These are phyloP conservation scores for Dendrocincla fuliginosa DNA, from an alignment of 2,797 vertebrate species.

Conservation along the genomic window DNA sequence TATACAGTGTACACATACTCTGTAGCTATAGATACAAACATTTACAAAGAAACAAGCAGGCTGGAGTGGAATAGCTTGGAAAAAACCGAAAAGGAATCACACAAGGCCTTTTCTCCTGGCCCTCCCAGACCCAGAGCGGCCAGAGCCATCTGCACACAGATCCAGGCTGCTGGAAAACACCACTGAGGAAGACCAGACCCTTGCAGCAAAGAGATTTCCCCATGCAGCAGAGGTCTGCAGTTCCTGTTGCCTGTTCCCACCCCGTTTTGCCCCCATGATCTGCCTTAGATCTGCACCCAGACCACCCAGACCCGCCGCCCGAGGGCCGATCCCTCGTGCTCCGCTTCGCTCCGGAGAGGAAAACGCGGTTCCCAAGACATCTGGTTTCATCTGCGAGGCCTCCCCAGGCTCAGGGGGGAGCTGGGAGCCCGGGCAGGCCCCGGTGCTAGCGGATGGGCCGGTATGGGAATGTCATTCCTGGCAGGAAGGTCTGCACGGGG, in stretches of 20 bases:
- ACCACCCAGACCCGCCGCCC: fast-evolving
- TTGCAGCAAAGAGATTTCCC: background rate
- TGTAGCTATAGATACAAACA: conserved; percentile 35
- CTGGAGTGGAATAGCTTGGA: background rate
- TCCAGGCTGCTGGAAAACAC: background rate
- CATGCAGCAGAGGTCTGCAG: background rate
- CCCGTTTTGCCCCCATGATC: background rate
- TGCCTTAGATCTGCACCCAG: background rate
- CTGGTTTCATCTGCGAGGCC: background rate
- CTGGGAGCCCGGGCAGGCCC: fast-evolving
- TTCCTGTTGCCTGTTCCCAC: background rate
- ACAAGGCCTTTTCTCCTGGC: background rate
- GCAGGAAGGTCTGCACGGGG: conserved; percentile 86
- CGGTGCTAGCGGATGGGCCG: conserved; percentile 85
- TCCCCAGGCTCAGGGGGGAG: background rate
- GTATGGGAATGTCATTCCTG: conserved; percentile 88
- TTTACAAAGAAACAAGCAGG: conserved; percentile 12
- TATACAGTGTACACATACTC: conserved; percentile 1
- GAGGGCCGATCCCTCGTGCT: background rate
- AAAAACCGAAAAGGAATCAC: background rate
- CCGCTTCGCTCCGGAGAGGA: background rate
- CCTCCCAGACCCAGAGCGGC: background rate
- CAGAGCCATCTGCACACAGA: background rate
- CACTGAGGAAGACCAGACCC: fast-evolving
- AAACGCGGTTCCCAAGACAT: background rate